Conservation (phyloP, 2,113 vertebrate species). For the Eublepharis macularius region DNA sequence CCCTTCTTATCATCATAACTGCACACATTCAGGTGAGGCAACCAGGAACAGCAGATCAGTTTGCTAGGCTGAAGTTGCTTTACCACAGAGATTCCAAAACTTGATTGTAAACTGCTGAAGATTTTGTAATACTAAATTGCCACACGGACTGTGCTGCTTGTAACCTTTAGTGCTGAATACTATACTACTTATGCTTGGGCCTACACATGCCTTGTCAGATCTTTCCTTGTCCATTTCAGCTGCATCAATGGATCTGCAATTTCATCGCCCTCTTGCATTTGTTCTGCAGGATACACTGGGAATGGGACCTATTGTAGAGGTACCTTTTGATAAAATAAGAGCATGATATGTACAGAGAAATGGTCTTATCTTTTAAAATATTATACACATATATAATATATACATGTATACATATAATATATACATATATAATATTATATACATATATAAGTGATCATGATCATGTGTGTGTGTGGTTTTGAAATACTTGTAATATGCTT, state of each 20-base stretch:
- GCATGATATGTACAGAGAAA: background rate
- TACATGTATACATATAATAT: no score
- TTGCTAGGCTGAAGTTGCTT: background rate
- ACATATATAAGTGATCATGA: no score
- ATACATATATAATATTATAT: no score
- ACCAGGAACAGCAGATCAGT: background rate
- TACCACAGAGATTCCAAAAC: background rate
- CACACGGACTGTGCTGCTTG: background rate
- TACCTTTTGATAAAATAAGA: slow-evolving; percentile 46
- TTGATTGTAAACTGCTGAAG: background rate
- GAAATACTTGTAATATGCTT: background rate
- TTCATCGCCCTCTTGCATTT: slow-evolving; percentile 76
- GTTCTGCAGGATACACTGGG: slow-evolving; percentile 88
- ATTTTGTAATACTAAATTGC: background rate
- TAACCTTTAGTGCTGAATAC: background rate
- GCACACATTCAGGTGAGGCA: background rate
- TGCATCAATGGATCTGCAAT: slow-evolving; percentile 78
- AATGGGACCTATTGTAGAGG: slow-evolving; percentile 90
- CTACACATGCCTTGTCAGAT: background rate
- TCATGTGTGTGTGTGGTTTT: no score
- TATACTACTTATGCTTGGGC: background rate
- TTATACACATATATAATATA: no score
- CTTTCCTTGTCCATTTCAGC: slow-evolving; percentile 72
- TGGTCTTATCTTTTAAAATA: background rate
- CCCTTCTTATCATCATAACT: background rate